Base-by-base conservation (phyloP, 1,140 invertebrate species). In the Tetraneura akinire region DNA sequence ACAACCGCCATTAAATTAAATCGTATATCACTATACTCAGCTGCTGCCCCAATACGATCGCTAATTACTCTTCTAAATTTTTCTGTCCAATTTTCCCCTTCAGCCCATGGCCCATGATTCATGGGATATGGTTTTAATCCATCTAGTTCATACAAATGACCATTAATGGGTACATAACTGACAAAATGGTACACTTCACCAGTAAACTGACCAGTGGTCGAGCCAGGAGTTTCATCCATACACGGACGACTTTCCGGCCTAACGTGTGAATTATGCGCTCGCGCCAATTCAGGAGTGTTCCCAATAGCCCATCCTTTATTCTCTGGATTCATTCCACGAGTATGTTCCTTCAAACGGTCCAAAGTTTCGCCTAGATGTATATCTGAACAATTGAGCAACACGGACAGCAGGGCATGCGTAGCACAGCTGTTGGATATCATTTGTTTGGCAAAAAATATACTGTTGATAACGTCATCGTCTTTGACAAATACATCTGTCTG, bases 151-250 rank as follows among this genome's bases (percentile, higher is more conserved):
- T 96, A 98, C 1, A 99, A 87, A 81, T 92, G 91, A 0, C 96
- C 96, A 87, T 95, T 93, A 62, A 98, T 97, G 4, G 96, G 96
- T 18, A 98, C 96, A 89, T 97, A 98, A 86, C 96, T 97, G 14
- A 98, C 96, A 89, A 98, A 98, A 86, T 98, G 97, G 86, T 97
- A 98, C 10, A 96, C 94, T 88, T 98, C 97, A n/a, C 93, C 94
- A 82, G 91, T 91, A 83, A 89, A 88, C 64, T 83, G 83, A 81
- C 92, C 91, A 55, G 91, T 92, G 13, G 90, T 89, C 42, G 92
- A 89, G 66, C 89, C 90, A 83, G 87, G 87, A 81, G 88, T 88
- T 86, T 94, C 93, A 83, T 94, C 93, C 64, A 92, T 88, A 57
- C 91, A 89, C 83, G 92, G 89, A 81, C 92, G 91, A 14, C 93